A percentile compares a stretch with the other conserved stretches of the same genome.
Evolutionary conservation across 2,888 invertebrate genomes (phyloP).

Genomic region (Trachelus troglodyta): DNA sequence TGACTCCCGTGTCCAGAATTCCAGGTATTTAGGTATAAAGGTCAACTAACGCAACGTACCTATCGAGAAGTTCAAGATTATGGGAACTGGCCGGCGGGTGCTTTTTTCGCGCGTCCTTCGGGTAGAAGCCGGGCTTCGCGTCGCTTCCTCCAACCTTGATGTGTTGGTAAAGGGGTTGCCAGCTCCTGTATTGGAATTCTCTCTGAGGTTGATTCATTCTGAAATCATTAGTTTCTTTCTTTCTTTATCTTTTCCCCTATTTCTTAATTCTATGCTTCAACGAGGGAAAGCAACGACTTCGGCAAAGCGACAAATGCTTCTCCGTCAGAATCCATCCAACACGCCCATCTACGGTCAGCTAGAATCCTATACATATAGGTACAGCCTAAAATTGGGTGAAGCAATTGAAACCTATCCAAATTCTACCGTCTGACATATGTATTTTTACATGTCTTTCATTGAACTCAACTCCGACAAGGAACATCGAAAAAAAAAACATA

Average conservation of each 20-base stretch:
- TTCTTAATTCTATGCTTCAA: too few relatives aligned
- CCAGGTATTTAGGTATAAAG: too few relatives aligned
- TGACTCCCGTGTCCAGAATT: too few relatives aligned
- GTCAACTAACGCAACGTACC: constrained; percentile 26
- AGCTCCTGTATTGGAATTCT: constrained; percentile 13
- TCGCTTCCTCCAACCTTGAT: constrained; percentile 38
- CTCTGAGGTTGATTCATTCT: constrained; percentile 6
- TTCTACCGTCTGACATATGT: too few relatives aligned
- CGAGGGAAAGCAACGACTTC: neutral
- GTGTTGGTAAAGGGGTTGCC: constrained; percentile 42
- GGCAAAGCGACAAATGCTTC: neutral
- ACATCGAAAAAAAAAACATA: too few relatives aligned
- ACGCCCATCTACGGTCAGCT: too few relatives aligned
- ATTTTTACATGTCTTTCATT: too few relatives aligned
- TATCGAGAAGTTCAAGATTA: constrained; percentile 47
- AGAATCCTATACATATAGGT: too few relatives aligned
- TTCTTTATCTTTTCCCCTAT: neutral
- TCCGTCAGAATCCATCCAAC: too few relatives aligned
- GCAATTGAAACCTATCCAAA: too few relatives aligned
- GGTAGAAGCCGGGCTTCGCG: constrained; percentile 47
- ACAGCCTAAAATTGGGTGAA: too few relatives aligned
- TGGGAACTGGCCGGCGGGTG: constrained; percentile 45
- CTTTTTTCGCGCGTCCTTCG: constrained; percentile 48
- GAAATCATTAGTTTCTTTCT: constrained; percentile 4
- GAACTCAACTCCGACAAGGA: too few relatives aligned